A percentile compares a stretch with the other conserved stretches of the same genome.
These are phyloP conservation scores for Cerastoderma edule DNA, from an alignment of 2,888 invertebrate species.

Conservation along the genomic window DNA sequence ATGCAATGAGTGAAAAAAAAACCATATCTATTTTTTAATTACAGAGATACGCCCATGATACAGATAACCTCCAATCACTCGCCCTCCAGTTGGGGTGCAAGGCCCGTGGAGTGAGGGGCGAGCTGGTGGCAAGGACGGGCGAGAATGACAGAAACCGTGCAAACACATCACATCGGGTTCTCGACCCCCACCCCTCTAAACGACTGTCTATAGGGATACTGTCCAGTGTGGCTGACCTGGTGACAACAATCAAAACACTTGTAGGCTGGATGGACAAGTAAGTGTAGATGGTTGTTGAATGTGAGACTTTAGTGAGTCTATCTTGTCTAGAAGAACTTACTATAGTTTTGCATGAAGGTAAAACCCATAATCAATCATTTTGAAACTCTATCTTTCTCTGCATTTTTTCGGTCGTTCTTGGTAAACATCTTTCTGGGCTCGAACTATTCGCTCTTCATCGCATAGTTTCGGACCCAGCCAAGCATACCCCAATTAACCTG, in stretches of 20 bases:
- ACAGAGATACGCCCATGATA: conserved; percentile 95
- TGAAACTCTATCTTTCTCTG: too few relatives aligned
- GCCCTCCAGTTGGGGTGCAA: conserved; percentile 93
- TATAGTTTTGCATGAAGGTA: too few relatives aligned
- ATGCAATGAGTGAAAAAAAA: too few relatives aligned
- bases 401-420: too few relatives aligned
- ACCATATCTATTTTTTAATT: conserved; percentile 75
- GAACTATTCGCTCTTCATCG: too few relatives aligned
- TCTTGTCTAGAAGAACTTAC: too few relatives aligned
- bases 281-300: conserved; percentile 31
- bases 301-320: too few relatives aligned
- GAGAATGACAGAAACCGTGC: conserved; percentile 82
- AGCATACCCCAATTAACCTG: too few relatives aligned
- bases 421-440: too few relatives aligned
- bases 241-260: conserved; percentile 93
- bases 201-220: conserved; percentile 85
- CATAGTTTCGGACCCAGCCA: too few relatives aligned
- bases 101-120: conserved; percentile 91
- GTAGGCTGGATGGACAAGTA: conserved; percentile 96
- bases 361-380: too few relatives aligned
- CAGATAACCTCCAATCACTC: conserved; percentile 95
- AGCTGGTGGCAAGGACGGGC: conserved; percentile 86
- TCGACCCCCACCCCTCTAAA: conserved; percentile 35
- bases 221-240: conserved; percentile 93
- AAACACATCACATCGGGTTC: conserved; percentile 61